Base-by-base conservation (phyloP, 2,888 invertebrate species). In the Pollenia griseotomentosa region DNA sequence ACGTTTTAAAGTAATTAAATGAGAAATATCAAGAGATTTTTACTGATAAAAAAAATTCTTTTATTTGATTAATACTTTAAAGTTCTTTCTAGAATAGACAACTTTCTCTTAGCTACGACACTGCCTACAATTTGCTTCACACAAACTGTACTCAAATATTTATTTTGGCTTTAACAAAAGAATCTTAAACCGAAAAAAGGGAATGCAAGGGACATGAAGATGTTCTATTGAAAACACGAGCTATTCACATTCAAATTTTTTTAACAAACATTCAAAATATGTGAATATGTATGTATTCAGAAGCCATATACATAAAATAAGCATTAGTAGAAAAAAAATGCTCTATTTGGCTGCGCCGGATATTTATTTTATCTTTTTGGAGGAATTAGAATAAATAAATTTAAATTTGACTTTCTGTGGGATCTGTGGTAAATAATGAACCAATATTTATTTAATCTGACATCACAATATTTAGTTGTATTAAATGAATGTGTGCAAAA, bases 291-390 rank as follows among this genome's bases (percentile, higher is more conserved):
- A 16, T 79, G 5, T 55, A 16, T 79, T 61, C 23, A 68, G 61
- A 78, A 78, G 74, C 66, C 48, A 78, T 42, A 75, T 85, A 75
- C 80, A 79, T 79, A 75, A 80, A 85, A 80, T 65, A 80, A 81
- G 73, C 78, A 84, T 84, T 66, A 73, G 74, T 66, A 66, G 66
- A 51, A 19, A 42, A 42, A 71, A 71, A 55, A 14, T 12, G 11
- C 19, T 51, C 53, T 33, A 42, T 63, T n/a, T 57, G 12, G 33
- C 33, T 33, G 33, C 33, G 33, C 4, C 33, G 4, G 4, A 33
- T 33, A 11, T 44, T 46, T 44, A 16, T 16, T 57, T 57, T 33
- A 33, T 33, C 33, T 6, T 33, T 33, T 33, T 33, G 33, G 33
- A 33, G 33, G 33, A 33, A 33, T 33, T 33, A 33, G 33, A 33